A percentile compares a stretch with the other conserved stretches of the same genome.
Evolutionary conservation across 2,797 vertebrate species (phyloP).

Genomic region (Tangara arthus): DNA sequence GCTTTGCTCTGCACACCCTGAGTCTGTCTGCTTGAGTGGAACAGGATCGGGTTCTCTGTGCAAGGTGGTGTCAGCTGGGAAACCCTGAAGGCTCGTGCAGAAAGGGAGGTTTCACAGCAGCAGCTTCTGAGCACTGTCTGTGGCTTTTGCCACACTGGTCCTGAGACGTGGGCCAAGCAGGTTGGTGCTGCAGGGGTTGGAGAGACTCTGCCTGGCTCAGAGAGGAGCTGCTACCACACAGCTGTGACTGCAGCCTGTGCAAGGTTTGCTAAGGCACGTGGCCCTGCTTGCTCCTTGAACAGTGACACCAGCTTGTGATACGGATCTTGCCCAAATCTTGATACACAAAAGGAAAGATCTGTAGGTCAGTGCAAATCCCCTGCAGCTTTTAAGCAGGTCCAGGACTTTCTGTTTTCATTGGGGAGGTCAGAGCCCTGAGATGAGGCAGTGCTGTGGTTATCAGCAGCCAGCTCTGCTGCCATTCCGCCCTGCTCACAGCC

Average conservation of each 20-base stretch:
- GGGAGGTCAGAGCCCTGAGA: not conserved
- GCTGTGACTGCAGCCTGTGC: not conserved
- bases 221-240: not conserved
- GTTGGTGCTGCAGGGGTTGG: not conserved
- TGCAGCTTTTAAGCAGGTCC: not conserved
- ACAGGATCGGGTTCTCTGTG: rapidly evolving
- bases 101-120: not conserved
- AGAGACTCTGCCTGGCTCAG: not conserved
- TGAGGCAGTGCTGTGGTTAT: not conserved
- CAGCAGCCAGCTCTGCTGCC: not conserved
- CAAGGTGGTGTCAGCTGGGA: not conserved
- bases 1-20: not conserved
- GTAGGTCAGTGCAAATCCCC: not conserved
- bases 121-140: not conserved
- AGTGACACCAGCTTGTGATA: not conserved
- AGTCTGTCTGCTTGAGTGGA: not conserved
- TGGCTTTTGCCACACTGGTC: not conserved
- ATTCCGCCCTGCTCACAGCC: not conserved
- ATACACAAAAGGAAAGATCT: not conserved
- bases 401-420: rapidly evolving
- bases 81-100: rapidly evolving
- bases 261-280: rapidly evolving
- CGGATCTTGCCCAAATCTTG: not conserved
- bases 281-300: not conserved
- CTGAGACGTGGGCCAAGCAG: not conserved